Base-by-base conservation (phyloP, 2,888 invertebrate genomes). In the Melinopterus prodromus region DNA sequence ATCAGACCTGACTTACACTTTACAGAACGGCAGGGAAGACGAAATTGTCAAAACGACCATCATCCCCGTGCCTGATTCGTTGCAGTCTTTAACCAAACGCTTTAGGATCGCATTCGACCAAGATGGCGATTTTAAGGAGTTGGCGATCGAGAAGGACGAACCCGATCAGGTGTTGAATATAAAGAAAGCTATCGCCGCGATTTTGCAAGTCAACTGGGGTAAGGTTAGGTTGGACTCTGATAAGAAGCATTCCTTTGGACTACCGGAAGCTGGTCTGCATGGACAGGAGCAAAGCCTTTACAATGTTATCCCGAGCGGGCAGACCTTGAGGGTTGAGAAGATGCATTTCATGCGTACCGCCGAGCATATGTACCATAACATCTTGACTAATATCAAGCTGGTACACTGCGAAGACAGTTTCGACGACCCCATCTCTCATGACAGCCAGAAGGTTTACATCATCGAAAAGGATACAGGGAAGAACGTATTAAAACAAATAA, bases 111-210 rank as follows among this genome's bases (percentile, higher is more conserved):
- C 70, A 12, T 84, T 86, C 78, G 84, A 85, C 80, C 79, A 81
- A 6, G 75, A 81, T 77, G 87, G 86, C 26, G 81, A 87, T 85
- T 84, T 88, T 12, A 79, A 85, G 80, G 88, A 87, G 7, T 83
- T 90, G 0, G 85, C 86, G 69, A 83, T 88, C 0, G 83, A 84
- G 9, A 80, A 85, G 15, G 79, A 84, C 5, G 90, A 90, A 79
- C 83, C 85, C 16, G 85, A 84, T 78, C 90, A 88, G 87, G 87
- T 89, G 1, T 84, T 84, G 69, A 90, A 91, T 80, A 87, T 90
- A 75, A 90, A 90, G 81, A 86, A 88, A 78, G 88, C 88, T 2
- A 86, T 90, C 16, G 89, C 87, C 0, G 87, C 88, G n/a, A 86
- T 89, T 83, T 81, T 90, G 69, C 90, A 90, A 81, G 70, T 90